Conservation (phyloP, 2,888 invertebrate genomes). For the Aphidius colemani region DNA sequence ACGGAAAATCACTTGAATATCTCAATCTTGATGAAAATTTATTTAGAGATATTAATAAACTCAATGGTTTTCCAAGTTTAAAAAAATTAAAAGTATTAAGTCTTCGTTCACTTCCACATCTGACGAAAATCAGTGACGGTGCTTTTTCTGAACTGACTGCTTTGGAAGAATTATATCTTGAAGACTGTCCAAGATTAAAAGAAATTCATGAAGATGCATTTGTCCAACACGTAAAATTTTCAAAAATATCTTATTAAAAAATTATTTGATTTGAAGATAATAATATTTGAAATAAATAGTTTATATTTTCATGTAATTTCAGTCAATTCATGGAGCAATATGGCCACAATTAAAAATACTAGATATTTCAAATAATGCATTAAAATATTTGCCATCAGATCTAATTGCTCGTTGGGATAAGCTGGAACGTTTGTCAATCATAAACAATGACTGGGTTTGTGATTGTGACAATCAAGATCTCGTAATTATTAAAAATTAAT, state of each 20-base stretch:
- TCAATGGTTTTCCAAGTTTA: slow-evolving; percentile 68
- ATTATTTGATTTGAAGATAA: too few relatives aligned
- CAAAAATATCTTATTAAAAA: too few relatives aligned
- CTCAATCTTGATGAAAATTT: slow-evolving; percentile 75
- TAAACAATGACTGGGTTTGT: slow-evolving; percentile 77
- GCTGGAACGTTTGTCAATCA: slow-evolving; percentile 70
- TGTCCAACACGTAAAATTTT: slow-evolving; percentile 58
- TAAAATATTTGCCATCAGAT: slow-evolving; percentile 69
- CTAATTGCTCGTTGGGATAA: slow-evolving; percentile 73
- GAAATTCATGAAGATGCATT: slow-evolving; percentile 69
- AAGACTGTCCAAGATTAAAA: slow-evolving; percentile 68
- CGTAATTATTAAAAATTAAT: slow-evolving; percentile 56
- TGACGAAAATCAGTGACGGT: slow-evolving; percentile 64
- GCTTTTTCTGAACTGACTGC: slow-evolving; percentile 65
- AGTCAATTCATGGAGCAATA: slow-evolving; percentile 57
- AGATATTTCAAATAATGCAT: slow-evolving; percentile 74
- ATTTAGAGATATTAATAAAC: slow-evolving; percentile 64
- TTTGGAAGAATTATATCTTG: slow-evolving; percentile 66
- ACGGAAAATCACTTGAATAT: slow-evolving; percentile 66
- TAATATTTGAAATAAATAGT: slow-evolving; percentile 8
- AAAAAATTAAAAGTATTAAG: slow-evolving; percentile 69
- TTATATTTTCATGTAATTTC: slow-evolving; percentile 6
- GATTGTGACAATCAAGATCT: slow-evolving; percentile 82
- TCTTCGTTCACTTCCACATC: slow-evolving; percentile 69
- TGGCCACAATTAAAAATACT: slow-evolving; percentile 74